Evolutionary conservation across 2,113 vertebrate genomes (phyloP), one percentile per base, ranked within the genome.

Genomic region (Paradisaea rubra): DNA sequence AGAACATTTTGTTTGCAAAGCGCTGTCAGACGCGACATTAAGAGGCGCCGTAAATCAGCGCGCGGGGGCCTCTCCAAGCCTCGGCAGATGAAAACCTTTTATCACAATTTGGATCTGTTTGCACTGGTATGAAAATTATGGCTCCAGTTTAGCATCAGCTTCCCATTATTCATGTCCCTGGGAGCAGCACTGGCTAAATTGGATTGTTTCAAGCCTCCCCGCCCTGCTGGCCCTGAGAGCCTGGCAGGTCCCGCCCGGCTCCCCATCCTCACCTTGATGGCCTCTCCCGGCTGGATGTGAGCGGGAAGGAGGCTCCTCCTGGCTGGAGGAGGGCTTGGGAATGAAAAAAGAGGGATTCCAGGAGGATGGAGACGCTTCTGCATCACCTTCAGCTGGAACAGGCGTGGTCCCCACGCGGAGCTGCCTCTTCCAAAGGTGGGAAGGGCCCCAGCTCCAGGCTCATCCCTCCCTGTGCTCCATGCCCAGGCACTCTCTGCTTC

Each of bases 41-140:
- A 96, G 94, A 96, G 93, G 93, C 28, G 35, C 89, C 63, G 90
- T 97, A 97, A 97, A 97, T 97, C 95, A 96, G 97, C 45, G 69
- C 63, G n/a, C 77, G 33, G 94, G 91, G 96, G 93, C 95, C 93
- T 96, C 96, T 95, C 92, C 91, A 93, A 88, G 88, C 86, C 85
- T 57, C 90, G 2, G 47, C 88, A 95, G 95, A 96, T 97, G 97
- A 97, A 97, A 97, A 96, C 96, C 97, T 97, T 97, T 97, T 96
- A 97, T 96, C 95, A 93, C 95, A 95, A 97, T 95, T 96, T 96
- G 96, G 95, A 97, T 97, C 96, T 97, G 97, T 97, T 97, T 96
- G 96, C 94, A 90, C 87, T 97, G 96, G 88, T 93, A 96, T 94
- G 96, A 97, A 97, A 97, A 97, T 97, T 95, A 97, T 96, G 86